Conservation (phyloP, 2,888 invertebrate genomes). For the Epirrhoe alternata region DNA sequence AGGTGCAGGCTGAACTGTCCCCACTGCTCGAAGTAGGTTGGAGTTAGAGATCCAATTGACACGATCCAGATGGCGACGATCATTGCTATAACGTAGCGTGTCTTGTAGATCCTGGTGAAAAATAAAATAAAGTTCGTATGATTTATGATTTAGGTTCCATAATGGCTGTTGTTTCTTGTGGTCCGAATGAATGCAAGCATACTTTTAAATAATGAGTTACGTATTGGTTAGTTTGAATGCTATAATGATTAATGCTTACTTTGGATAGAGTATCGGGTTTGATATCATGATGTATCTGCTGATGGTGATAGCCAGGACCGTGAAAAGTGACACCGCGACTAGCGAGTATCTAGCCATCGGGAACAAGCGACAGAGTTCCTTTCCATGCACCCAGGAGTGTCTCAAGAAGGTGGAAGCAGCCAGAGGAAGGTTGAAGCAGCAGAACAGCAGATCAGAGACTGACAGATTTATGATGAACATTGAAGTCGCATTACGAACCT, state of each 20-base stretch:
- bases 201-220: too few relatives aligned
- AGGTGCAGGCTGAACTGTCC: conserved; percentile 91
- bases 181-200: too few relatives aligned
- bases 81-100: conserved; percentile 88
- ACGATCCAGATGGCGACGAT: conserved; percentile 89
- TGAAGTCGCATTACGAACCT: conserved; percentile 93
- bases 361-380: conserved; percentile 88
- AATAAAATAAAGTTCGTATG: conserved; percentile 26
- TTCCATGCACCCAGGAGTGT: conserved; percentile 89
- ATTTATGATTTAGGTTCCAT: too few relatives aligned
- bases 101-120: conserved; percentile 87
- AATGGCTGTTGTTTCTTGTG: too few relatives aligned
- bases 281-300: conserved; percentile 94
- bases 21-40: conserved; percentile 91
- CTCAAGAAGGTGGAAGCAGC: conserved; percentile 91
- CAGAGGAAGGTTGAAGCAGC: conserved; percentile 92
- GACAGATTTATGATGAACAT: conserved; percentile 93
- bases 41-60: conserved; percentile 88
- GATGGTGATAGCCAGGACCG: conserved; percentile 91
- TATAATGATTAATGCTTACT: conserved; percentile 77
- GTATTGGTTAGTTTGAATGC: too few relatives aligned
- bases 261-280: conserved; percentile 90
- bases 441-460: conserved; percentile 91
- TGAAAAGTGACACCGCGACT: conserved; percentile 91
- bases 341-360: conserved; percentile 90